Evolutionary conservation across 1,140 invertebrate genomes (phyloP).

Genomic region (Drosophila kanapiae): DNA sequence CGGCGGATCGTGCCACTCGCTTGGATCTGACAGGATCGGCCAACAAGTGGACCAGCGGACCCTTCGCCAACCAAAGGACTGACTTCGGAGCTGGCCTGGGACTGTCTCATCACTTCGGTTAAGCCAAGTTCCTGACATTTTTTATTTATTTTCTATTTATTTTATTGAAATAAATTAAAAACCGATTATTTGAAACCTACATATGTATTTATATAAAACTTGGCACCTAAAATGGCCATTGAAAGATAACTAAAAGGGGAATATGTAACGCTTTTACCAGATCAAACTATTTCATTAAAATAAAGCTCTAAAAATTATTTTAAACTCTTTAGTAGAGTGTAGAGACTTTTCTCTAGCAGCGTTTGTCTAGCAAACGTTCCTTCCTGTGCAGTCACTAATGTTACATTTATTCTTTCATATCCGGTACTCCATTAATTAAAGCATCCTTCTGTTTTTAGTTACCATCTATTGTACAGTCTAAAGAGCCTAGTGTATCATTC

Average conservation of each 20-base stretch:
- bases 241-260: not conserved
- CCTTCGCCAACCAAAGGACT: conserved; percentile 53
- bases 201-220: not conserved
- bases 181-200: not conserved
- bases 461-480: no score
- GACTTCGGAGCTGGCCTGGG: conserved; percentile 69
- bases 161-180: not conserved
- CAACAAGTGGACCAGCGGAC: conserved; percentile 73
- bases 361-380: no score
- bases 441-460: no score
- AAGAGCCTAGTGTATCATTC: no score
- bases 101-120: conserved; percentile 58
- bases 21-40: conserved; percentile 66
- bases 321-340: not conserved
- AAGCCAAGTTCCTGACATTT: conserved; percentile 42
- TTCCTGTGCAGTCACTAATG: no score
- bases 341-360: no score
- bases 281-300: not conserved
- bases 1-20: conserved; percentile 72
- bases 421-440: no score
- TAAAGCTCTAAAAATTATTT: not conserved
- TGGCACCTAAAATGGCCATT: not conserved
- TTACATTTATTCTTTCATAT: no score
- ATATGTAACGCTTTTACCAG: not conserved
- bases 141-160: not conserved